Evolutionary conservation across 2,113 vertebrate genomes (phyloP).

Genomic region (Petromus typicus): DNA sequence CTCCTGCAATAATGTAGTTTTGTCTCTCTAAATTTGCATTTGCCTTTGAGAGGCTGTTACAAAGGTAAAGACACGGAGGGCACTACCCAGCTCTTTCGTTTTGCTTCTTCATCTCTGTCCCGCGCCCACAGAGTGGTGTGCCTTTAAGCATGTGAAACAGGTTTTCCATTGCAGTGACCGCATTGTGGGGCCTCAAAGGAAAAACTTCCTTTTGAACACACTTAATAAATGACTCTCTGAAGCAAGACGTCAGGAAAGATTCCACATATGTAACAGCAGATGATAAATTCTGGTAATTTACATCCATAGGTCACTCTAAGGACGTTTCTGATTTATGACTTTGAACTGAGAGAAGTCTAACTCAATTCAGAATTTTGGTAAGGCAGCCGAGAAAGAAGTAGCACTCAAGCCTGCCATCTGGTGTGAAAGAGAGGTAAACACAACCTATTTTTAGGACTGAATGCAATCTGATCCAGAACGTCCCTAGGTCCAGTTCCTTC

Average conservation of each 20-base stretch:
- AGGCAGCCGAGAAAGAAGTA: neutral
- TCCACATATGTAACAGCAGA: conserved; percentile 77
- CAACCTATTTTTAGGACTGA: neutral
- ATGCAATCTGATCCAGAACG: neutral
- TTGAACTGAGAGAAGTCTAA: conserved; percentile 68
- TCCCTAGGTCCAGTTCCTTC: neutral
- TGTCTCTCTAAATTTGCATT: conserved; percentile 10
- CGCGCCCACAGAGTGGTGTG: conserved; percentile 44
- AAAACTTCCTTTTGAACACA: conserved; percentile 77
- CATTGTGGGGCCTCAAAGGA: conserved; percentile 72
- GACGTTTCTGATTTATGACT: conserved; percentile 81
- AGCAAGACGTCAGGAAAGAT: conserved; percentile 77
- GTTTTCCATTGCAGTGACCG: conserved; percentile 64
- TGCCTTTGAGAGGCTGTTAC: neutral
- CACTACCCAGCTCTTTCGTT: conserved; percentile 15
- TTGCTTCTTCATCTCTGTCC: conserved; percentile 45
- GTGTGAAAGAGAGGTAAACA: conserved; percentile 68
- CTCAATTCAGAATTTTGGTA: conserved; percentile 61
- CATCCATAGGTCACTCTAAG: conserved; percentile 77
- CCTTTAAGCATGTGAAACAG: conserved; percentile 64
- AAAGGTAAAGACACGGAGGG: conserved; percentile 11
- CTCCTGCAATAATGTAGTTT: conserved; percentile 12
- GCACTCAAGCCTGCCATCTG: conserved; percentile 84
- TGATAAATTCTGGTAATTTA: conserved; percentile 82
- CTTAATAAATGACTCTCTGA: conserved; percentile 80